Conservation (phyloP, 1,140 invertebrate genomes). For the roundworm (Caenorhabditis elegans) region WBcel235 BX284605.5:11226001-11226500, state of each 20-base stretch:
- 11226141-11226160: background rate
- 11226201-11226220: no score
- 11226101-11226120: background rate
- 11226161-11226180: background rate
- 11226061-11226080: background rate
- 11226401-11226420: background rate
- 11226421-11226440: background rate
- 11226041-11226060: background rate
- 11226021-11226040: background rate
- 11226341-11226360: no score
- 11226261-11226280: background rate
- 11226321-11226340: background rate
- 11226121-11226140: background rate
- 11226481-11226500: background rate
- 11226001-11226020: background rate
- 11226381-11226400: background rate
- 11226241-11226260: constrained; percentile 6
- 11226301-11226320: background rate
- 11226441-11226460: background rate
- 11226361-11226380: constrained; percentile 8
- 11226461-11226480: background rate
- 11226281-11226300: constrained; percentile 16
- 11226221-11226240: background rate
- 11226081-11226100: background rate
- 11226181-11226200: background rate